phyloP scores from a whole-genome alignment of 2,797 vertebrate species.

The Catostomus latipinnis region DNA sequence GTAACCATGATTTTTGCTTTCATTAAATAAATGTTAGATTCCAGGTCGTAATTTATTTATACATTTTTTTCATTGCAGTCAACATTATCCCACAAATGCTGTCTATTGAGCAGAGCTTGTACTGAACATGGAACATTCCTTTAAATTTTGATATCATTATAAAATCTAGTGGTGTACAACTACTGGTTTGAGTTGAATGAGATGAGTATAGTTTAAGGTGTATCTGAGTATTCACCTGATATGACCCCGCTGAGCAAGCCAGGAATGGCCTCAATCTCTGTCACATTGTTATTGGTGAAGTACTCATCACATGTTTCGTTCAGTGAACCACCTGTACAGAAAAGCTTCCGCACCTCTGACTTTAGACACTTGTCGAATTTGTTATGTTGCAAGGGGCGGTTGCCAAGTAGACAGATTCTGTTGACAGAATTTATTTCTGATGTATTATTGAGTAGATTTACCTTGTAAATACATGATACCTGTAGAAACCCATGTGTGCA shows the following conservation, averaged over 20 bases:
- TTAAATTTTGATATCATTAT: background rate
- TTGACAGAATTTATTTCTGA: background rate
- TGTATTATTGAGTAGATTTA: too few relatives aligned
- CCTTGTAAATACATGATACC: too few relatives aligned
- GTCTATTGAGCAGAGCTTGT: too few relatives aligned
- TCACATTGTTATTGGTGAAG: slow-evolving; percentile 84
- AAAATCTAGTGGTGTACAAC: background rate
- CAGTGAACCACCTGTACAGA: slow-evolving; percentile 75
- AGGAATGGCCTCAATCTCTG: slow-evolving; percentile 87
- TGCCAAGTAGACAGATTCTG: slow-evolving; percentile 92
- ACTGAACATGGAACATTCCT: background rate
- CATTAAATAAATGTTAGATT: too few relatives aligned
- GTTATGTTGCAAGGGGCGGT: slow-evolving; percentile 82
- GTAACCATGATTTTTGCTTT: too few relatives aligned
- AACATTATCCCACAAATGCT: too few relatives aligned
- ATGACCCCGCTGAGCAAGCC: slow-evolving; percentile 87
- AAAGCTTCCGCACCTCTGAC: slow-evolving; percentile 77
- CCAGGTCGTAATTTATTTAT: too few relatives aligned
- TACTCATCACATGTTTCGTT: slow-evolving; percentile 85
- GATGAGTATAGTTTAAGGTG: background rate
- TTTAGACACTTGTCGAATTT: slow-evolving; percentile 85
- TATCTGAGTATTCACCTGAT: slow-evolving; percentile 73
- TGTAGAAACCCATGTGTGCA: too few relatives aligned
- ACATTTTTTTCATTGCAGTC: background rate
- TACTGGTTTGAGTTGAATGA: background rate